Evolutionary conservation across 1,140 invertebrate genomes (phyloP).

Genomic region (Cydia fagiglandana): DNA sequence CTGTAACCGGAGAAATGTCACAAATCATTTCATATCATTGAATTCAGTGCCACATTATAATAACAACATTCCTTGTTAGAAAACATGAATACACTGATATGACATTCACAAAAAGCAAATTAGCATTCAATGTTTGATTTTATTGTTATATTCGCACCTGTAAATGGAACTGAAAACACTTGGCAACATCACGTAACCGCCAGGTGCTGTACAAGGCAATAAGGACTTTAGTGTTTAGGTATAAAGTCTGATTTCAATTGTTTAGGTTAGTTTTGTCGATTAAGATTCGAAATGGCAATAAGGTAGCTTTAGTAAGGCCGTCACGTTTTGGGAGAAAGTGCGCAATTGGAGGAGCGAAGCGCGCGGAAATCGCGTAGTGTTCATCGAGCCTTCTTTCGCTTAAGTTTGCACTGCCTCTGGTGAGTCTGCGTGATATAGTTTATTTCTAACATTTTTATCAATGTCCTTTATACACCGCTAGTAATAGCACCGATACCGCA

Average conservation of each 20-base stretch:
- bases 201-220: background rate
- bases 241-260: background rate
- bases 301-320: slow-evolving; percentile 40
- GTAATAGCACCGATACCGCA: no score
- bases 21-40: background rate
- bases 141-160: slow-evolving; percentile 26
- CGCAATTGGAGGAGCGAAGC: slow-evolving; percentile 10
- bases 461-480: no score
- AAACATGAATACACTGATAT: slow-evolving; percentile 28
- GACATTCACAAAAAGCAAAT: slow-evolving; percentile 14
- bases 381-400: slow-evolving; percentile 7
- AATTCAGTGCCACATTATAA: background rate
- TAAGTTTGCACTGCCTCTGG: background rate
- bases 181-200: slow-evolving; percentile 8
- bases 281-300: slow-evolving; percentile 36
- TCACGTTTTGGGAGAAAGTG: slow-evolving; percentile 52
- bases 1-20: background rate
- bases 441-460: no score
- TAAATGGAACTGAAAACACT: background rate
- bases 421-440: background rate
- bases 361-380: slow-evolving; percentile 27
- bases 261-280: slow-evolving; percentile 3
- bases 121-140: slow-evolving; percentile 31
- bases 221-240: background rate
- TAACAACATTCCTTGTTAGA: background rate